These are phyloP conservation scores for Mesoligia furuncula DNA, from an alignment of 2,888 invertebrate species.

Conservation along the genomic window DNA sequence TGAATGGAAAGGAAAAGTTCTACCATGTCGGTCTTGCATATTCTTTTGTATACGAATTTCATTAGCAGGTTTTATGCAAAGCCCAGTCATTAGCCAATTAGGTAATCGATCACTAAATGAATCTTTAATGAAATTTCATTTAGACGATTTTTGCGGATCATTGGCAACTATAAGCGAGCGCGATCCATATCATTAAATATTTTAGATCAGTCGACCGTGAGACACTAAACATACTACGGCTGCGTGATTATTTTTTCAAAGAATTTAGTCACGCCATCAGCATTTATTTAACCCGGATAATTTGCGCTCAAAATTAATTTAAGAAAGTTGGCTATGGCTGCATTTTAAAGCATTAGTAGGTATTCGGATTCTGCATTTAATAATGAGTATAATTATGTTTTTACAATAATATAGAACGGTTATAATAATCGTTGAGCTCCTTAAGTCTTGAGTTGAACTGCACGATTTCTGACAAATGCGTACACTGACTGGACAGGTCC, in stretches of 20 bases:
- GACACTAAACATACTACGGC: conserved; percentile 33
- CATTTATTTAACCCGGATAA: conserved; percentile 1
- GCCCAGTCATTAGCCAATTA: conserved; percentile 44
- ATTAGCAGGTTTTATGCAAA: background rate
- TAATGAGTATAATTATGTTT: too few species aligned
- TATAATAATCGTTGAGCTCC: too few species aligned
- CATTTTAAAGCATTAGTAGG: too few species aligned
- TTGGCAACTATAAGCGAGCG: conserved; percentile 61
- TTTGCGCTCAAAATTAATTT: too few species aligned
- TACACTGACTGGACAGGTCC: too few species aligned
- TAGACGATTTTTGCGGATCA: conserved; percentile 70
- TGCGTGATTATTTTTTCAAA: background rate
- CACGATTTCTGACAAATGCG: too few species aligned
- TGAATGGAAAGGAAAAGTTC: background rate
- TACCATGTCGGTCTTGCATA: too few species aligned
- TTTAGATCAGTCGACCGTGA: conserved; percentile 59
- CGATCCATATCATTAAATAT: conserved; percentile 63
- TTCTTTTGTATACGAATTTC: background rate
- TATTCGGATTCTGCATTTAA: too few species aligned
- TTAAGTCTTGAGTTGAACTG: too few species aligned
- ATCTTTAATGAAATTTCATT: conserved; percentile 71
- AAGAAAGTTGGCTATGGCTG: too few species aligned
- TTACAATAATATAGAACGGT: too few species aligned
- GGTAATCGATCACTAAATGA: conserved; percentile 48
- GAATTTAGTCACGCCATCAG: conserved; percentile 9